A percentile compares a stretch with the other conserved stretches of the same genome.
These are phyloP conservation scores for Drosophila dives DNA, from an alignment of 2,888 invertebrate genomes.

Conservation along the genomic window DNA sequence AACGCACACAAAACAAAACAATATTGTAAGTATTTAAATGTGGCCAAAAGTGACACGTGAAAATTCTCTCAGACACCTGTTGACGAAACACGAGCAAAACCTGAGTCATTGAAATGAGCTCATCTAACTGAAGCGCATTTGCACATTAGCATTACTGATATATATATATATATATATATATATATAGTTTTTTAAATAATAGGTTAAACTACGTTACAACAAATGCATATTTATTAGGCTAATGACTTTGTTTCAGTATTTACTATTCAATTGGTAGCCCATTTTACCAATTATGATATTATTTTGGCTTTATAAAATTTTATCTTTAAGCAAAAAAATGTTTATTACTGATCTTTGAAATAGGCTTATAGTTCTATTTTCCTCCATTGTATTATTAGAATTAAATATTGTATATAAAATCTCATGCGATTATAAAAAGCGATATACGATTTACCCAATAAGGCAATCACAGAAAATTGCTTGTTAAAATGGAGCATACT, in stretches of 20 bases:
- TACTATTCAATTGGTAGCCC: too few relatives aligned
- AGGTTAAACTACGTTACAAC: not conserved
- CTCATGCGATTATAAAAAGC: not conserved
- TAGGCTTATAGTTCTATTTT: not conserved
- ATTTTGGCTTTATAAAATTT: not conserved
- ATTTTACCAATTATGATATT: not conserved
- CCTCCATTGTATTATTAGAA: not conserved
- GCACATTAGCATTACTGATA: not conserved
- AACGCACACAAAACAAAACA: conserved; percentile 1
- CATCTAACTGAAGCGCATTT: conserved; percentile 21
- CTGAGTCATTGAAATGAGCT: conserved; percentile 51
- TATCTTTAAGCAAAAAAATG: not conserved
- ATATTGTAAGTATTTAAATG: conserved; percentile 12
- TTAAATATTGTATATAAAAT: not conserved
- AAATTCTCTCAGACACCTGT: conserved; percentile 44
- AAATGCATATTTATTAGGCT: not conserved
- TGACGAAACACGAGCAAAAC: conserved; percentile 14
- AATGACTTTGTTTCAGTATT: not conserved
- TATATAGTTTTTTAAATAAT: not conserved
- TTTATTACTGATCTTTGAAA: not conserved
- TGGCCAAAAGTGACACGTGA: conserved; percentile 19
- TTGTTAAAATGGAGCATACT: not conserved
- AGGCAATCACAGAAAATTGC: not conserved
- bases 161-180: not conserved
- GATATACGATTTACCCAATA: too few relatives aligned